Base-by-base conservation (phyloP, 2,888 invertebrate genomes). In the Papilio protenor region DNA sequence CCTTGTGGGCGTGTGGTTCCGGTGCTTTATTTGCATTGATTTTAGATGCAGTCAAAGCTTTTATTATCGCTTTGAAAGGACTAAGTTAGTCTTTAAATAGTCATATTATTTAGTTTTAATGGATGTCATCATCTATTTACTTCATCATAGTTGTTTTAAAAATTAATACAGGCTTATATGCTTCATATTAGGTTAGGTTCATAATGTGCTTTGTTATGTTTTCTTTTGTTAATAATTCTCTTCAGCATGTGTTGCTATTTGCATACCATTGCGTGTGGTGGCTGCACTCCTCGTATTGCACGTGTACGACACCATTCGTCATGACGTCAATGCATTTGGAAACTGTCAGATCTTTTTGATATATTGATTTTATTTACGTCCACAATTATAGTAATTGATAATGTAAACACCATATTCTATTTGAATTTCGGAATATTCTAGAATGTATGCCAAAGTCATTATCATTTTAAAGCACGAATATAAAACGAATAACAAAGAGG, bases 221-320 rank as follows among this genome's bases (percentile, higher is more conserved):
- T 40, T 40, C 6, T 33, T 47, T 21, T 71, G 47, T 76, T 61
- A 61, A 6, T 40, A 76, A 69, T 49, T 70, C 8, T n/a, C 59
- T 75, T 64, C 45, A 64, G 23, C 45, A 75, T 71, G 49, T 70
- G 78, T 55, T 78, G 77, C 80, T 84, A 83, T 83, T 83, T 83
- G 80, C 77, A 80, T 81, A 73, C 80, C 76, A 77, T 75, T 81
- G 84, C 84, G 83, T 84, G 84, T 82, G 84, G 83, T 79, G 78
- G 75, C 77, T 83, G 81, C 81, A 80, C 79, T 81, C 79, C 80
- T 79, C 77, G 73, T 74, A 64, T 73, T 73, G 55, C 45, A 47
- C 69, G 64, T 69, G 55, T 23, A 14, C 23, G 64, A 8, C 66
- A n/a, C 66, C 33, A 66, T 66, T 40, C 40, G n/a, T 66, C 40